phyloP scores from a whole-genome alignment of 2,888 invertebrate genomes.

The Eretmocerus hayati region DNA sequence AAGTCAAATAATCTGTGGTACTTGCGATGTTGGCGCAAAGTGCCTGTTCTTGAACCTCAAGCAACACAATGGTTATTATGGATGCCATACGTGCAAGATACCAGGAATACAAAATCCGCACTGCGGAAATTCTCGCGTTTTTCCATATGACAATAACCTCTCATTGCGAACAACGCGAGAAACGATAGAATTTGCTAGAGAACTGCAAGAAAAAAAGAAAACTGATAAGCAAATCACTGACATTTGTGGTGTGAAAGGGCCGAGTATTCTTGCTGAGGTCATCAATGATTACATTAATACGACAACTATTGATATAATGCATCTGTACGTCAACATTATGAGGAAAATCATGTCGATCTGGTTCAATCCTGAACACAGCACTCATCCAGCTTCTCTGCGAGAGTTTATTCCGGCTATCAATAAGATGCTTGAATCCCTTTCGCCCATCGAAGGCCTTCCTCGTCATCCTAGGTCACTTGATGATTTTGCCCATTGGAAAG shows the following conservation, averaged over 20 bases:
- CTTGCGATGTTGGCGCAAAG: constrained; percentile 19
- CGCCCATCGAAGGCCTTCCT: constrained; percentile 9
- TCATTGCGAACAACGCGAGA: constrained; percentile 7
- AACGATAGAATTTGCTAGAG: constrained; percentile 1
- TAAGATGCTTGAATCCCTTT: constrained; percentile 13
- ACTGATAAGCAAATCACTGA: too few species aligned
- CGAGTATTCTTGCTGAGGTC: constrained; percentile 9
- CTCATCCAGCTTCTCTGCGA: background rate
- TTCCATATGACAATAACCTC: constrained; percentile 3
- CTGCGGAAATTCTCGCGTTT: background rate
- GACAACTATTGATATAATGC: constrained; percentile 21
- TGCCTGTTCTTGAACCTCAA: constrained; percentile 12
- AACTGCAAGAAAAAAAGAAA: background rate
- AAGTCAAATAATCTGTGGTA: too few species aligned
- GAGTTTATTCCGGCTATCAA: constrained; percentile 10
- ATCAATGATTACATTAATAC: constrained; percentile 17
- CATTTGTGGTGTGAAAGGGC: constrained; percentile 20
- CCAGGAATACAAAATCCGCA: background rate
- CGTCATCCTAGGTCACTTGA: constrained; percentile 20
- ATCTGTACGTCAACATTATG: constrained; percentile 21
- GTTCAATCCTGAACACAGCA: constrained; percentile 10
- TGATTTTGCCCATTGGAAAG: constrained; percentile 23
- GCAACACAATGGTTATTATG: constrained; percentile 10
- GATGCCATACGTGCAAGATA: constrained; percentile 10
- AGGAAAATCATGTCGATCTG: constrained; percentile 17